These are phyloP conservation scores for Petrolisthes cinctipes DNA, from an alignment of 2,888 invertebrate species.

Conservation along the genomic window DNA sequence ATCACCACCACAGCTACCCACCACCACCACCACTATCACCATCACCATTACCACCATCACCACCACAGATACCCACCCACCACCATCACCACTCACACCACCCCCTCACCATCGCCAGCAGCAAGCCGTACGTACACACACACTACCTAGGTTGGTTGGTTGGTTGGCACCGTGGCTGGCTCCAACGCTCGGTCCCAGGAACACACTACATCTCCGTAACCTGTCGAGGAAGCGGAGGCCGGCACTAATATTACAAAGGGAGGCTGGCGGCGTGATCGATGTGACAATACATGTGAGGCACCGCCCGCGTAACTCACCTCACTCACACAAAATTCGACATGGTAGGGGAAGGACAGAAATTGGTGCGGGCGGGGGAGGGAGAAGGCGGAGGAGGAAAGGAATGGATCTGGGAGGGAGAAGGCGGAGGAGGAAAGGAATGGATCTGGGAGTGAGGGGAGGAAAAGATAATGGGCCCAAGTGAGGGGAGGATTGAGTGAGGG, in stretches of 20 bases:
- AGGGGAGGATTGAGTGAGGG: background rate
- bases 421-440: background rate
- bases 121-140: background rate
- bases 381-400: background rate
- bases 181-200: background rate
- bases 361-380: background rate
- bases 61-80: no score
- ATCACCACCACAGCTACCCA: no score
- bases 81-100: no score
- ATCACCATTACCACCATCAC: no score
- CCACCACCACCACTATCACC: no score
- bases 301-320: conserved; percentile 29
- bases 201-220: conserved; percentile 40
- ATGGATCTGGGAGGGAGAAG: background rate
- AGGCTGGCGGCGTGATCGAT: conserved; percentile 35
- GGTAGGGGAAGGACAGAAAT: background rate
- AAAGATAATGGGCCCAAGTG: background rate
- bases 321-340: conserved; percentile 32
- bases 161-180: background rate
- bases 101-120: no score
- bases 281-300: conserved; percentile 43
- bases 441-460: background rate
- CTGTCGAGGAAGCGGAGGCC: conserved; percentile 33
- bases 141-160: background rate
- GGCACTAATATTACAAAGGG: conserved; percentile 49